A percentile compares a stretch with the other conserved stretches of the same genome.
These are phyloP conservation scores for Microplitis deprimator DNA, from an alignment of 2,888 invertebrate species.

Conservation along the genomic window DNA sequence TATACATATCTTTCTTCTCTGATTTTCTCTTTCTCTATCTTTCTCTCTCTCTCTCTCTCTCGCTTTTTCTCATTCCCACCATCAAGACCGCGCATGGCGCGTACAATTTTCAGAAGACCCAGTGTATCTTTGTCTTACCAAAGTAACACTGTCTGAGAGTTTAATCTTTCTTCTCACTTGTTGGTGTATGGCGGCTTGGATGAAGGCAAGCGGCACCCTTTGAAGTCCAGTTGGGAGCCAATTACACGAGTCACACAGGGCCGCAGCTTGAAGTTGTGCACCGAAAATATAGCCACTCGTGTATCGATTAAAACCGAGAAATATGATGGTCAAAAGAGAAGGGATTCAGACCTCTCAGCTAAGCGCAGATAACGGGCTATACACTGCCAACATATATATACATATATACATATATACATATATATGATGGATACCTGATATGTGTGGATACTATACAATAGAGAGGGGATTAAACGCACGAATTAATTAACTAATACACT, in stretches of 20 bases:
- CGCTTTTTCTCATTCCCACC: constrained; percentile 47
- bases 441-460: neutral
- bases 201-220: constrained; percentile 71
- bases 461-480: constrained; percentile 54
- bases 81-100: constrained; percentile 59
- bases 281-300: constrained; percentile 62
- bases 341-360: constrained; percentile 8
- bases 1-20: constrained; percentile 12
- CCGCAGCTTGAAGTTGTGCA: constrained; percentile 58
- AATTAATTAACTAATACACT: constrained; percentile 60
- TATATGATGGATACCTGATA: neutral
- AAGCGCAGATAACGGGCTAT: constrained; percentile 29
- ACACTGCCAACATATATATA: neutral
- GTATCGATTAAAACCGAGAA: constrained; percentile 66
- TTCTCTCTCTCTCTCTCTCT: constrained; percentile 44
- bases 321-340: constrained; percentile 51
- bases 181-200: constrained; percentile 67
- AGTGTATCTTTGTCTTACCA: constrained; percentile 44
- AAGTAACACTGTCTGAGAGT: constrained; percentile 29
- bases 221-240: constrained; percentile 72
- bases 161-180: constrained; percentile 42
- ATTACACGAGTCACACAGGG: constrained; percentile 72
- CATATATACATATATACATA: neutral
- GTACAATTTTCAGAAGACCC: constrained; percentile 66
- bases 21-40: constrained; percentile 37